Evolutionary conservation across 2,888 invertebrate species (phyloP), one percentile per base, ranked within the genome.

Genomic region (Drosophila kuntzei): DNA sequence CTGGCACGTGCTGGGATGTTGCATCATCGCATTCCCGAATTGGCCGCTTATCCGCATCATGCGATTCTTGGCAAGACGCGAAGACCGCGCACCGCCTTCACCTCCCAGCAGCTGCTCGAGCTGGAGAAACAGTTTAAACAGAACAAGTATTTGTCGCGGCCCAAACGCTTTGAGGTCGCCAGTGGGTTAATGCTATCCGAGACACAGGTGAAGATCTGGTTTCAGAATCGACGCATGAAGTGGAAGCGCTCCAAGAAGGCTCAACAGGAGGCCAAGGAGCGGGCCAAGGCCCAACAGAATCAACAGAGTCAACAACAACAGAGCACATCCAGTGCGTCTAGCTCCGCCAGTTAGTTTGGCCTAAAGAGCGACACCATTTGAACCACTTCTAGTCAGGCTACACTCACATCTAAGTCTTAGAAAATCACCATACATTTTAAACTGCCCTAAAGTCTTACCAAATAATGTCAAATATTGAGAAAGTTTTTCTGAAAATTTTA

Each of bases 181-280:
- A 99, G 99, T 63, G 97, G 97, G 58, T 93, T 99, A 65, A 98
- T 98, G 96, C 95, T 99, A 41, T 99, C 99, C 0, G 99, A 99
- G 94, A 99, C 99, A 6, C 94, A 98, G 97, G 98, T 98, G 72
- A 98, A 98, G 94, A 98, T 98, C 88, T 98, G 98, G 99, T 99
- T 99, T 93, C 99, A 99, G 94, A 99, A 99, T 92, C 94, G 99
- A 51, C 95, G 99, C 85, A 99, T 99, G 99, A 99, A 99, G 92
- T 98, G 98, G 98, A 99, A 99, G 92, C 94, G 99, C 11, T 98
- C 98, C 76, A 98, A 98, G 94, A 98, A 98, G 90, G 97, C 98
- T 0, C 97, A 97, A 91, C 97, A 97, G 79, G 97, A 97, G 92
- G 95, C 97, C 27, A 96, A 96, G 93, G 92, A 92, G 65, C 83